Percentiles rank a stretch among this genome's conserved stretches.
These are phyloP conservation scores for Nysson spinosus DNA, from an alignment of 2,888 invertebrate genomes.

Conservation along the genomic window DNA sequence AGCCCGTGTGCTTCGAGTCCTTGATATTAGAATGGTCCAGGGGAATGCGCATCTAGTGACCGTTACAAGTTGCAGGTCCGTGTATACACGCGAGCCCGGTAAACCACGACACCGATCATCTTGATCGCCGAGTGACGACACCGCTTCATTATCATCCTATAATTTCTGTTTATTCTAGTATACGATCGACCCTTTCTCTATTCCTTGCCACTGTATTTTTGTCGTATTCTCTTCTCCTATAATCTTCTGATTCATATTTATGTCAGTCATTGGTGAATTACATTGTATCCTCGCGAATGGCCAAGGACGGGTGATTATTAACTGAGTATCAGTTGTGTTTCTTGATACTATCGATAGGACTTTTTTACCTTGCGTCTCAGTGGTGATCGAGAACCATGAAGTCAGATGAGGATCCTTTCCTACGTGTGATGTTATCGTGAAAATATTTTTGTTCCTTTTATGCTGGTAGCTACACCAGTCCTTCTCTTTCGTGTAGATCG, in stretches of 20 bases:
- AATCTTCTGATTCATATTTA: slow-evolving; percentile 13
- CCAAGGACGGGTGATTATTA: slow-evolving; percentile 28
- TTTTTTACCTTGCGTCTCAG: slow-evolving; percentile 22
- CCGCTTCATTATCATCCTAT: slow-evolving; percentile 63
- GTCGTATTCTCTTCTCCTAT: slow-evolving; percentile 8
- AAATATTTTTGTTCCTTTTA: not conserved
- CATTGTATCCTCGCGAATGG: slow-evolving; percentile 19
- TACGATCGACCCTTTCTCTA: not conserved
- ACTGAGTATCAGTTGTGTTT: slow-evolving; percentile 36
- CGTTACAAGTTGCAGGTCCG: slow-evolving; percentile 59
- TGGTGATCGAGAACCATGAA: slow-evolving; percentile 26
- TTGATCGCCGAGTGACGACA: slow-evolving; percentile 60
- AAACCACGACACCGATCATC: slow-evolving; percentile 22
- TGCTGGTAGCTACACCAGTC: not conserved
- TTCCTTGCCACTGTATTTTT: not conserved
- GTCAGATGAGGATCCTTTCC: slow-evolving; percentile 8
- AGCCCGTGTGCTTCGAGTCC: slow-evolving; percentile 64
- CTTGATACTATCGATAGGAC: slow-evolving; percentile 36
- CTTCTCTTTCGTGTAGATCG: too few species aligned
- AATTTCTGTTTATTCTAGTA: slow-evolving; percentile 10
- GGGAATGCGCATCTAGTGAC: slow-evolving; percentile 67
- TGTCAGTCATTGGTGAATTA: slow-evolving; percentile 18
- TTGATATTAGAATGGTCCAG: slow-evolving; percentile 76
- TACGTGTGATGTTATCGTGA: slow-evolving; percentile 6
- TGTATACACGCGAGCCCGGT: slow-evolving; percentile 13